Percentiles rank a stretch among this genome's conserved stretches.
Evolutionary conservation across 2,797 vertebrate species (phyloP).

Genomic region (Gymnothorax javanicus): DNA sequence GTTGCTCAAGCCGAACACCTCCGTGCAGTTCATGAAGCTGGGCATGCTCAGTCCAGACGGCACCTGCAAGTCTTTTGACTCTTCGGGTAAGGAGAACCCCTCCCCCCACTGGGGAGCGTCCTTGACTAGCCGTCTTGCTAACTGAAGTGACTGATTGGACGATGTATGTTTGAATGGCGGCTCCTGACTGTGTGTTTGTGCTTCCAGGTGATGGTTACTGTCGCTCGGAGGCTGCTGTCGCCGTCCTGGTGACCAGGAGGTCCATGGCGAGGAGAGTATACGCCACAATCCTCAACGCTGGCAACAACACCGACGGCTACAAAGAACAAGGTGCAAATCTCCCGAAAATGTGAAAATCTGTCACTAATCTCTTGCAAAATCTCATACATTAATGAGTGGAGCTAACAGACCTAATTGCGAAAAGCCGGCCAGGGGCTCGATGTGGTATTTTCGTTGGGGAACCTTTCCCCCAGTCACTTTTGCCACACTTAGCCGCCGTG

Average conservation of each 20-base stretch:
- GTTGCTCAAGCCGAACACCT: slow-evolving; percentile 92
- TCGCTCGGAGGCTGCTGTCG: slow-evolving; percentile 89
- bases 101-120: too few relatives aligned
- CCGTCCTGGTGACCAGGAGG: slow-evolving; percentile 81
- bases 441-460: neutral
- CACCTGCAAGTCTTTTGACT: slow-evolving; percentile 89
- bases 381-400: neutral
- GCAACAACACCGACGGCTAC: slow-evolving; percentile 92
- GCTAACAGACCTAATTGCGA: slow-evolving; percentile 12
- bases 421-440: neutral
- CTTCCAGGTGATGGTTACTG: slow-evolving; percentile 89
- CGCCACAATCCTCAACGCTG: slow-evolving; percentile 87
- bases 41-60: slow-evolving; percentile 92
- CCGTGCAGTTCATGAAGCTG: slow-evolving; percentile 95
- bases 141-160: neutral
- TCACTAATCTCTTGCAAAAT: slow-evolving; percentile 7
- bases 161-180: neutral
- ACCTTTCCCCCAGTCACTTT: slow-evolving; percentile 54
- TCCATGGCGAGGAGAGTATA: slow-evolving; percentile 88
- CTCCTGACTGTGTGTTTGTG: neutral
- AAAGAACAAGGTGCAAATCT: slow-evolving; percentile 89
- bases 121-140: neutral
- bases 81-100: slow-evolving; percentile 70
- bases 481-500: slow-evolving; percentile 38
- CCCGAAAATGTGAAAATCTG: neutral